Conservation (phyloP, 2,888 invertebrate species). For the Drosophila paranaensis region DNA sequence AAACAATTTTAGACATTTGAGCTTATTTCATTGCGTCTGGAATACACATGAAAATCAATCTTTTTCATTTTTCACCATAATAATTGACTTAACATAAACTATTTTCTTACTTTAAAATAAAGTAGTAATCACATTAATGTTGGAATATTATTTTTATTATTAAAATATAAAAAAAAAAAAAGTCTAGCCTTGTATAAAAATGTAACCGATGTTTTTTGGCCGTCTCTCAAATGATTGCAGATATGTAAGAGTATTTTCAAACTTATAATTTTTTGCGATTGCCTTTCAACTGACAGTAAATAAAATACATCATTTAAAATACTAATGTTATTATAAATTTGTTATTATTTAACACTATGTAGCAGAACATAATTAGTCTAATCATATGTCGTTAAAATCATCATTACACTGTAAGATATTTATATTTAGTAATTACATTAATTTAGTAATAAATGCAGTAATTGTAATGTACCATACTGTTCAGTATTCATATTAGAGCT, state of each 20-base stretch:
- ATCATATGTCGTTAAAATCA: too few species aligned
- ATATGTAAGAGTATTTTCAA: not conserved
- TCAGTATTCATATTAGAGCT: not conserved
- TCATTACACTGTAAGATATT: conserved; percentile 10
- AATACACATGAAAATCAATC: not conserved
- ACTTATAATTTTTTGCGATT: too few species aligned
- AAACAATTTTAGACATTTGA: too few species aligned
- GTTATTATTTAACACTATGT: too few species aligned
- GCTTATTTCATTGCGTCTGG: not conserved
- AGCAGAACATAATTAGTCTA: too few species aligned
- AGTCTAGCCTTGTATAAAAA: not conserved
- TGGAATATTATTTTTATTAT: not conserved
- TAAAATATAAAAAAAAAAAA: not conserved
- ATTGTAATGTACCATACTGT: too few species aligned
- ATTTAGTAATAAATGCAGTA: too few species aligned
- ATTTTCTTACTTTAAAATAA: not conserved
- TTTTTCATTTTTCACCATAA: not conserved
- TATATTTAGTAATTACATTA: not conserved
- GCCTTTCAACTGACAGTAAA: too few species aligned
- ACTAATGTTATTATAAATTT: too few species aligned
- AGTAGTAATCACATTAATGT: conserved; percentile 10
- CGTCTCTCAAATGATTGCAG: not conserved
- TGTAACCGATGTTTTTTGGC: not conserved
- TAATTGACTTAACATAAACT: conserved; percentile 5
- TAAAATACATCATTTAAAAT: too few species aligned